These are phyloP conservation scores for Hippopotamyrus pictus DNA, from an alignment of 2,797 vertebrate species.

Conservation along the genomic window DNA sequence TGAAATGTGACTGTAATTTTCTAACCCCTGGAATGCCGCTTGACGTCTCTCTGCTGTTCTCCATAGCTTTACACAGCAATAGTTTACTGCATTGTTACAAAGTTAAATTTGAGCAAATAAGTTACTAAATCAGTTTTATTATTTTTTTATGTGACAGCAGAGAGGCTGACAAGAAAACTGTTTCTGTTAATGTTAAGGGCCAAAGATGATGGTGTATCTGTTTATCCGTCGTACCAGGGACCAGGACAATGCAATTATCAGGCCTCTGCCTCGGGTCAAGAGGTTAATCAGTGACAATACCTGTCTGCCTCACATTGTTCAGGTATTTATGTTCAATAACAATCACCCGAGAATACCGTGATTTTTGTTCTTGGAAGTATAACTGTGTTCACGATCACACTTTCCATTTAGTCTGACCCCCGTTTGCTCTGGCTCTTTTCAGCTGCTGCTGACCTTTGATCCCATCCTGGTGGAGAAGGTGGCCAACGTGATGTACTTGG, in stretches of 20 bases:
- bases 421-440: neutral
- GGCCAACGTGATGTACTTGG: slow-evolving; percentile 78
- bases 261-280: slow-evolving; percentile 91
- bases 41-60: neutral
- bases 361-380: neutral
- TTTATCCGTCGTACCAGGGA: slow-evolving; percentile 62
- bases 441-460: slow-evolving; percentile 96
- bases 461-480: slow-evolving; percentile 98
- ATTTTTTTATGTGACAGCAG: neutral
- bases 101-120: neutral
- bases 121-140: neutral
- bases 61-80: neutral
- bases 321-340: slow-evolving; percentile 60
- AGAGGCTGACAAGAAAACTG: neutral
- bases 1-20: neutral
- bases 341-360: neutral
- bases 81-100: neutral
- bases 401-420: neutral
- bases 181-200: neutral
- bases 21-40: neutral
- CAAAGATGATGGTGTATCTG: neutral
- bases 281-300: slow-evolving; percentile 87
- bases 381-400: neutral
- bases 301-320: slow-evolving; percentile 92
- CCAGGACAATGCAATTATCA: slow-evolving; percentile 93